These are phyloP conservation scores for Lepidothrix coronata DNA, from an alignment of 2,113 vertebrate genomes.

Conservation along the genomic window DNA sequence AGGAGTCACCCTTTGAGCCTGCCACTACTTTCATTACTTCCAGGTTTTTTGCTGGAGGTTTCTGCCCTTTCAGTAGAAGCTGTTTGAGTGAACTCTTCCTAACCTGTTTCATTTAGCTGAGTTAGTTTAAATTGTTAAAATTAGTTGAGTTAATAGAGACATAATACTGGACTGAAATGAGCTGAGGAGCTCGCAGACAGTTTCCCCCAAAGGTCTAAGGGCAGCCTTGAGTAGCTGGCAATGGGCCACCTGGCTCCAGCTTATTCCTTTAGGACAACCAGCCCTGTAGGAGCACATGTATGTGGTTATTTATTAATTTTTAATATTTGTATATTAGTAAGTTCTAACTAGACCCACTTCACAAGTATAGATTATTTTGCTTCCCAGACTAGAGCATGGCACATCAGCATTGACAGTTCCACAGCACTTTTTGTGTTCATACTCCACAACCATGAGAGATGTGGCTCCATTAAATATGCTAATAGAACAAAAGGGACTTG, in stretches of 20 bases:
- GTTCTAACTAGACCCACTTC: neutral
- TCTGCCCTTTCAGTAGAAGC: neutral
- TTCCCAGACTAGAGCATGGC: neutral
- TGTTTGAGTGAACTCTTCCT: constrained; percentile 13
- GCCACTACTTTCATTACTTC: neutral
- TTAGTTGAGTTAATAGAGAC: neutral
- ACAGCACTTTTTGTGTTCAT: neutral
- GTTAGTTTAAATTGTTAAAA: neutral
- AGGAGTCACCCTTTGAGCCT: neutral
- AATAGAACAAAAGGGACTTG: neutral
- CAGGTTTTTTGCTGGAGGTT: neutral
- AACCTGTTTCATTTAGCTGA: constrained; percentile 13
- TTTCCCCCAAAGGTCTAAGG: constrained; percentile 25
- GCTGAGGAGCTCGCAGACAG: neutral
- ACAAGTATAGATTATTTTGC: neutral
- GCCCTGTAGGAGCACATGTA: neutral
- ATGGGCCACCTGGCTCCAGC: neutral
- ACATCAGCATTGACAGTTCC: neutral
- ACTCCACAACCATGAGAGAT: neutral
- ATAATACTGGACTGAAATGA: neutral
- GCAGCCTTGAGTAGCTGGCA: neutral
- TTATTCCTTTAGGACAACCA: neutral
- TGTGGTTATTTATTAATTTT: neutral
- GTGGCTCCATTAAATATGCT: neutral
- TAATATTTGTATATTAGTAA: neutral